A percentile compares a stretch with the other conserved stretches of the same genome.
Evolutionary conservation across 1,140 invertebrate genomes (phyloP).

Genomic region (Anoplophora glabripennis): DNA sequence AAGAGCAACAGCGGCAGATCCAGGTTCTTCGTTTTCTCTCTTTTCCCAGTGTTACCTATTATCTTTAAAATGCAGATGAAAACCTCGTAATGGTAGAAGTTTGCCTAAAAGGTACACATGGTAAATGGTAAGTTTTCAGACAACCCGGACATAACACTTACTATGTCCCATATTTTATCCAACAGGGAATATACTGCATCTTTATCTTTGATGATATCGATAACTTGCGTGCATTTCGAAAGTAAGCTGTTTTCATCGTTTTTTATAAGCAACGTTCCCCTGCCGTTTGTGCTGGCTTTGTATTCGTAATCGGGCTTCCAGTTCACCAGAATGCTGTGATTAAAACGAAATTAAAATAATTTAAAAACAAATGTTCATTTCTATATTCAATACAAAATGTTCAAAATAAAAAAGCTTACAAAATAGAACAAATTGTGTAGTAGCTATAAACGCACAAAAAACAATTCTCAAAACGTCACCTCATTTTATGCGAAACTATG

Average conservation of each 20-base stretch:
- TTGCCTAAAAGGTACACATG: slow-evolving; percentile 28
- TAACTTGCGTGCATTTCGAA: slow-evolving; percentile 24
- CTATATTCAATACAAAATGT: too few relatives aligned
- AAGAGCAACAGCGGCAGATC: slow-evolving; percentile 24
- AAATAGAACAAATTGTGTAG: too few relatives aligned
- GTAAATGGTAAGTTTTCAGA: neutral
- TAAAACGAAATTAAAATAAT: too few relatives aligned
- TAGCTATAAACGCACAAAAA: too few relatives aligned
- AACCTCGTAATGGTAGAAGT: slow-evolving; percentile 45
- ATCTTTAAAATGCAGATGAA: slow-evolving; percentile 35
- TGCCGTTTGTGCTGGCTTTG: slow-evolving; percentile 17
- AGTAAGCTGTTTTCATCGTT: slow-evolving; percentile 23
- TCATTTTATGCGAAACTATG: too few relatives aligned
- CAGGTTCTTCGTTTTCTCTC: neutral
- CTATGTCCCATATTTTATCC: slow-evolving; percentile 21
- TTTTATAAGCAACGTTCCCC: slow-evolving; percentile 22
- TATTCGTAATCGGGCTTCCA: slow-evolving; percentile 39
- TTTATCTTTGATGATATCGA: slow-evolving; percentile 25
- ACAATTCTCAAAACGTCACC: too few relatives aligned
- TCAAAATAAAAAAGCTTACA: too few relatives aligned
- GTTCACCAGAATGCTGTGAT: slow-evolving; percentile 25
- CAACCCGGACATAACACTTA: neutral
- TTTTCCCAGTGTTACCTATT: neutral
- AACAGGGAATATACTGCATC: slow-evolving; percentile 11
- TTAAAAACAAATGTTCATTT: too few relatives aligned